These are phyloP conservation scores for Drosophila borborema DNA, from an alignment of 2,888 invertebrate genomes.

Conservation along the genomic window DNA sequence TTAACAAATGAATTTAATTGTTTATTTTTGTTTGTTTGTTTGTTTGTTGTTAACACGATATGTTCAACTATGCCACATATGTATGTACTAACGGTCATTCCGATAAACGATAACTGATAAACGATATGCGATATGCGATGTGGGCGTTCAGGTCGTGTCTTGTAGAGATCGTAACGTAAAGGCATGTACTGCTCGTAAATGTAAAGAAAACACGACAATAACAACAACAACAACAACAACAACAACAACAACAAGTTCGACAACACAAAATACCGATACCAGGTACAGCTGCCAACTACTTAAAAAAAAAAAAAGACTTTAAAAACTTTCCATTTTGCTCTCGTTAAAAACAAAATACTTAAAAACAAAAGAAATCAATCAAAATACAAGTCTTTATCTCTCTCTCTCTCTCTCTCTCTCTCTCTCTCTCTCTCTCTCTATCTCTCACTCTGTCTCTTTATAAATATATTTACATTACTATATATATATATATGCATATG, in stretches of 20 bases:
- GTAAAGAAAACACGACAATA: slow-evolving; percentile 80
- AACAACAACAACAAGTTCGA: slow-evolving; percentile 66
- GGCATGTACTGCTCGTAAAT: slow-evolving; percentile 78
- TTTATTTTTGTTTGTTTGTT: slow-evolving; percentile 38
- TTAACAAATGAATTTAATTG: slow-evolving; percentile 42
- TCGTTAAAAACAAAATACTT: slow-evolving; percentile 44
- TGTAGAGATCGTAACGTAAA: slow-evolving; percentile 82
- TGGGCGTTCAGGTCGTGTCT: slow-evolving; percentile 82
- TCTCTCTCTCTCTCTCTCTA: slow-evolving; percentile 41
- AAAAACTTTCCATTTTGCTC: slow-evolving; percentile 73
- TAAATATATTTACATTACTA: slow-evolving; percentile 40
- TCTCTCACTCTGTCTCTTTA: slow-evolving; percentile 35
- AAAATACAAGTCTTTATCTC: slow-evolving; percentile 47
- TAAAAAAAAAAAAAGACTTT: slow-evolving; percentile 47
- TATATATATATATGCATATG: slow-evolving; percentile 25
- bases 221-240: slow-evolving; percentile 58
- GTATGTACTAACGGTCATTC: slow-evolving; percentile 12
- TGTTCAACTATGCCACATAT: slow-evolving; percentile 17
- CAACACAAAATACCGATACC: slow-evolving; percentile 81
- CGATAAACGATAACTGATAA: slow-evolving; percentile 37
- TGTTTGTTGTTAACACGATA: slow-evolving; percentile 46
- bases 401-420: slow-evolving; percentile 49
- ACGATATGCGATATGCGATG: slow-evolving; percentile 46
- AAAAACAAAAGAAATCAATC: slow-evolving; percentile 30
- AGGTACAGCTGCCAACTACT: slow-evolving; percentile 71